Conservation (phyloP, 2,797 vertebrate species). For the Pipistrellus pipistrellus region DNA sequence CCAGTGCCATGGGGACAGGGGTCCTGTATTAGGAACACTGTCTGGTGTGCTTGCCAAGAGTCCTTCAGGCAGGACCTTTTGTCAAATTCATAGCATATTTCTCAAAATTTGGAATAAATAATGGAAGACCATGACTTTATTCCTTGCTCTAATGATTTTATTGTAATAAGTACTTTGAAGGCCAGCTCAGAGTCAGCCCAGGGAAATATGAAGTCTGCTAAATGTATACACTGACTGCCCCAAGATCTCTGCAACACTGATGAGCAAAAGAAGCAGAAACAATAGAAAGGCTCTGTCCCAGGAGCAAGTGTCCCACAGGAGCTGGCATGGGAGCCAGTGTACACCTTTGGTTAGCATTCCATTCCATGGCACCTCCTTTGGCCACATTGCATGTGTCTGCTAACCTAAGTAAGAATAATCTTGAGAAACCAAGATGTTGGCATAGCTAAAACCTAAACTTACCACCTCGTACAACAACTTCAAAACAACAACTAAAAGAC, state of each 20-base stretch:
- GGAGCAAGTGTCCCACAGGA: neutral
- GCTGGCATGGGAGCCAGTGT: rapidly evolving
- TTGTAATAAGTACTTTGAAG: slow-evolving; percentile 70
- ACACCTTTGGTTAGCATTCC: neutral
- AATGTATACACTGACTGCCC: neutral
- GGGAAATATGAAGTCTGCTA: neutral
- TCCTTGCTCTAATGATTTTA: slow-evolving; percentile 67
- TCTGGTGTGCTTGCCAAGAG: slow-evolving; percentile 73
- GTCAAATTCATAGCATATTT: slow-evolving; percentile 74
- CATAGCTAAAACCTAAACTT: no score
- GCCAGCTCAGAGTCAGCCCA: slow-evolving; percentile 7
- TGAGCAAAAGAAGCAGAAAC: neutral
- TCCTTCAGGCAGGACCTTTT: slow-evolving; percentile 65
- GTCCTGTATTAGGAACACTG: slow-evolving; percentile 63
- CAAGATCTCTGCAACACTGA: neutral
- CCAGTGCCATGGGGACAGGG: slow-evolving; percentile 41
- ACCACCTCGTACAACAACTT: no score
- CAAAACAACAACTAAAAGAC: no score
- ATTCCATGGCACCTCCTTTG: rapidly evolving
- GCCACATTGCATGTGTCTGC: neutral
- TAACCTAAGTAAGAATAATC: neutral
- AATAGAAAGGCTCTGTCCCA: neutral
- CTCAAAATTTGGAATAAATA: slow-evolving; percentile 69
- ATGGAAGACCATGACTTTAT: slow-evolving; percentile 71
- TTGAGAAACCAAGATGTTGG: no score